Evolutionary conservation across 2,113 vertebrate species (phyloP).

Genomic region (Peromyscus maniculatus): DNA sequence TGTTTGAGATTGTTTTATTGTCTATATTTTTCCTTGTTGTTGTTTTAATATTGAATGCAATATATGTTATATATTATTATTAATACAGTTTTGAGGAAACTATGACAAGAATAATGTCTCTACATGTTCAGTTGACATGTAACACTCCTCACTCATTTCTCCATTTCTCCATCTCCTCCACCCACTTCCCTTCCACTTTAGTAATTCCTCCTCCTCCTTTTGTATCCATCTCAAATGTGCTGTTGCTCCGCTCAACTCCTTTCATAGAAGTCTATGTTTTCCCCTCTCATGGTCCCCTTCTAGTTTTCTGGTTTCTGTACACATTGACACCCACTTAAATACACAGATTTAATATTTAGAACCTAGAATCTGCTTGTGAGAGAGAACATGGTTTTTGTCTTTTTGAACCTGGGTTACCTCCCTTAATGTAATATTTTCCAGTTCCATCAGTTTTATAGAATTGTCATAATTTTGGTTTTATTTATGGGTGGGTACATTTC

Average conservation of each 20-base stretch:
- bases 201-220: background rate
- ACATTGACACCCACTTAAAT: background rate
- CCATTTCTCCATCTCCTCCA: background rate
- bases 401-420: background rate
- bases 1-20: background rate
- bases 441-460: background rate
- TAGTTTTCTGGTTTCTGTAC: background rate
- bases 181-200: background rate
- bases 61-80: background rate
- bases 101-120: background rate
- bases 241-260: background rate
- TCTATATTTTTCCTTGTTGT: background rate
- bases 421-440: background rate
- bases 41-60: background rate
- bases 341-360: background rate
- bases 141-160: background rate
- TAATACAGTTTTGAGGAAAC: background rate
- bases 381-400: background rate
- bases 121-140: background rate
- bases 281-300: background rate
- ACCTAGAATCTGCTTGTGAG: background rate
- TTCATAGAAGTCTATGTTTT: background rate
- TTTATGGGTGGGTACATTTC: background rate
- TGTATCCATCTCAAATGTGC: too few relatives aligned
- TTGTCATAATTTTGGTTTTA: background rate